These are phyloP conservation scores for Synergus laeviventris DNA, from an alignment of 2,888 invertebrate genomes.

Conservation along the genomic window DNA sequence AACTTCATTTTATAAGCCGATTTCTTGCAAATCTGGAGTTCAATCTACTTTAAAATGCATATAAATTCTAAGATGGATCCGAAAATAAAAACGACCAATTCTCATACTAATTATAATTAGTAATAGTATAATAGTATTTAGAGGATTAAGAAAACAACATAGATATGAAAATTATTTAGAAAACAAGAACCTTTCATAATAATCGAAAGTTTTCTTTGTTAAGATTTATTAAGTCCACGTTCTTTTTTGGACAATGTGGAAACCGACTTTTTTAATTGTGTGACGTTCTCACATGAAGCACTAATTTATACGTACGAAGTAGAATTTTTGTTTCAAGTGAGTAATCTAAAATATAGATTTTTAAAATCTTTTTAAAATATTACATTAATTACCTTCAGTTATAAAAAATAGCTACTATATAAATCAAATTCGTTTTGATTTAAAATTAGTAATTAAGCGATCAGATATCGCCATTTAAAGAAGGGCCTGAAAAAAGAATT, in stretches of 20 bases:
- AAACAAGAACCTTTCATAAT: too few species aligned
- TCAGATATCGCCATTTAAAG: not conserved
- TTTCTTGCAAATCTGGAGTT: not conserved
- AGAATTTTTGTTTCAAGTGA: not conserved
- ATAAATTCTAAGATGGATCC: not conserved
- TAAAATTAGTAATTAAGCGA: too few species aligned
- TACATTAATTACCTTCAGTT: not conserved
- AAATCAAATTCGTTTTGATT: too few species aligned
- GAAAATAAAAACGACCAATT: not conserved
- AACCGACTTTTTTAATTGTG: not conserved
- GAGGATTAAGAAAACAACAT: not conserved
- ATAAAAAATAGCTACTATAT: not conserved
- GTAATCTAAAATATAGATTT: not conserved
- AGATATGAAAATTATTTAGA: too few species aligned
- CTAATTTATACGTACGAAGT: slow-evolving; percentile 1
- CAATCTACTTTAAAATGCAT: not conserved
- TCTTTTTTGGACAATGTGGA: too few species aligned
- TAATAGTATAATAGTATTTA: too few species aligned
- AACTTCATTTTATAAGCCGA: too few species aligned
- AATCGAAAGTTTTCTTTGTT: too few species aligned
- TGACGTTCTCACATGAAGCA: not conserved
- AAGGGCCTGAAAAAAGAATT: not conserved
- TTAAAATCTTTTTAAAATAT: too few species aligned
- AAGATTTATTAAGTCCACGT: too few species aligned
- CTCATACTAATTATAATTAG: not conserved